Conservation (phyloP, 2,797 vertebrate genomes). For the Valencia hispanica region DNA sequence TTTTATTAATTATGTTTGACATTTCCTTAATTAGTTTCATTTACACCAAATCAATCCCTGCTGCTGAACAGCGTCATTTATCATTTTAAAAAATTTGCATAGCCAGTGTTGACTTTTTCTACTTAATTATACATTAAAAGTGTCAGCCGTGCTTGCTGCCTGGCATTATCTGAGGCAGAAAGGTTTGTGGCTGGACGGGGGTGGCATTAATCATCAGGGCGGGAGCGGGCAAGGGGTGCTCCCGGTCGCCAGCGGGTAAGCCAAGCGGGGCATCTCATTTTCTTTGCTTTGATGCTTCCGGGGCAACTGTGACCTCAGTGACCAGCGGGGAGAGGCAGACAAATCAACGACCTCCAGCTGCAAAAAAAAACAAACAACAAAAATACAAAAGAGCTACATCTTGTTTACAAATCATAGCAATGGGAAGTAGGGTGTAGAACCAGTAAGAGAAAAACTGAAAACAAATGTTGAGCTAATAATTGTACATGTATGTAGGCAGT, state of each 20-base stretch:
- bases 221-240: slow-evolving; percentile 89
- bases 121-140: slow-evolving; percentile 99
- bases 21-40: slow-evolving; percentile 97
- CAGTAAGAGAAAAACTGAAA: slow-evolving; percentile 27
- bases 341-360: slow-evolving; percentile 93
- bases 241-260: slow-evolving; percentile 88
- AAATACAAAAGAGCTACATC: slow-evolving; percentile 40
- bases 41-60: slow-evolving; percentile 99
- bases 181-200: slow-evolving; percentile 99
- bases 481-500: not conserved
- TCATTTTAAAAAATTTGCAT: slow-evolving; percentile 99
- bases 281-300: slow-evolving; percentile 87
- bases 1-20: slow-evolving; percentile 97
- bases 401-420: slow-evolving; percentile 76
- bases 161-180: slow-evolving; percentile 99
- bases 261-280: slow-evolving; percentile 89
- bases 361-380: slow-evolving; percentile 48
- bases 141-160: slow-evolving; percentile 98
- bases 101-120: slow-evolving; percentile 99
- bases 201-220: slow-evolving; percentile 99
- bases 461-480: slow-evolving; percentile 13
- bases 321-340: slow-evolving; percentile 88
- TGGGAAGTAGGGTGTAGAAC: slow-evolving; percentile 27
- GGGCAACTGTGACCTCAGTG: slow-evolving; percentile 88
- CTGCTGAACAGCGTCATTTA: slow-evolving; percentile 99